Percentiles rank a stretch among this genome's conserved stretches.
Conservation (phyloP, 2,888 invertebrate genomes). For the Microplitis deprimator region DNA sequence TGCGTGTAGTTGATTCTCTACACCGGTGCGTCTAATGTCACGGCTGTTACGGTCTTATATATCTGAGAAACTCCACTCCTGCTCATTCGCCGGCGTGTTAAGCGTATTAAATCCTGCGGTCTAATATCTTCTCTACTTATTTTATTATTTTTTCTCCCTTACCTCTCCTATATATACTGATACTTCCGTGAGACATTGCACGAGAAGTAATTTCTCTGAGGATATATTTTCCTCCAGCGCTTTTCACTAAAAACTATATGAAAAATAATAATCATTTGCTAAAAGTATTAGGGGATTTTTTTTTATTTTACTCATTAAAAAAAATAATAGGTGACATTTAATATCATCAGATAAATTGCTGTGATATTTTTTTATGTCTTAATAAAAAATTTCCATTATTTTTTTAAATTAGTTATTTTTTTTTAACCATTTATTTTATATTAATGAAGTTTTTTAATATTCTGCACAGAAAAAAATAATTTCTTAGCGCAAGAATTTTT, state of each 20-base stretch:
- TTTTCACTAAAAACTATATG: neutral
- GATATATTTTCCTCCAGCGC: neutral
- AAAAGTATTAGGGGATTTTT: neutral
- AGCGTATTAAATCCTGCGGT: constrained; percentile 54
- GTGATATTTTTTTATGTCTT: constrained; percentile 18
- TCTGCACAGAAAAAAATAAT: too few species aligned
- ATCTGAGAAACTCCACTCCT: constrained; percentile 7
- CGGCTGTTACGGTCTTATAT: constrained; percentile 31
- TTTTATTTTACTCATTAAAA: constrained; percentile 6
- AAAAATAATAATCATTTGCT: constrained; percentile 27
- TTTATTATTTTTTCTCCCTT: constrained; percentile 9
- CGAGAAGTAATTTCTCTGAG: neutral
- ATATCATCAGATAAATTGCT: constrained; percentile 3
- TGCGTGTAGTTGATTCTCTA: constrained; percentile 1
- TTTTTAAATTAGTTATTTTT: too few species aligned
- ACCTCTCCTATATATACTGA: constrained; percentile 2
- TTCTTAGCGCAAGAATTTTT: too few species aligned
- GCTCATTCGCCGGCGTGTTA: constrained; percentile 12
- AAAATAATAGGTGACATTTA: constrained; percentile 10
- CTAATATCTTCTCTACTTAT: constrained; percentile 49
- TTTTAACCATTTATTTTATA: too few species aligned
- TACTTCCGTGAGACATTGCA: constrained; percentile 8
- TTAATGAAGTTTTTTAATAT: too few species aligned
- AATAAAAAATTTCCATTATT: neutral
- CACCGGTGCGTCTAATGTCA: constrained; percentile 29